Base-by-base conservation (phyloP, 2,113 vertebrate species). In the Isurus oxyrinchus region DNA sequence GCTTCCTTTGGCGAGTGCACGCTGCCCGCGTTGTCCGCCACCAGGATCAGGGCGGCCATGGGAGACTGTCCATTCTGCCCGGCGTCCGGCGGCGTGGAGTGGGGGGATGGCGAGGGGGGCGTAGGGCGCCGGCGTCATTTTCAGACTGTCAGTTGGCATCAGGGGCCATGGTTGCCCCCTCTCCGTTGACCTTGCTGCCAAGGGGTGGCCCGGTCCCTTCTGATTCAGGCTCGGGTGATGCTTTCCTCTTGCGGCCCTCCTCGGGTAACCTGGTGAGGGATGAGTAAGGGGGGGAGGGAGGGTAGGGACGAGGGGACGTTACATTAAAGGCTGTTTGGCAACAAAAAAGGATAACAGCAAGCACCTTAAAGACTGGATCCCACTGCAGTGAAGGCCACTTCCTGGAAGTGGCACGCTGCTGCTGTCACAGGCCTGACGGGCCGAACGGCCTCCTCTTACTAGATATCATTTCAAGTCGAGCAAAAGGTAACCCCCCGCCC, bases 11-110 rank as follows among this genome's bases (percentile, higher is more conserved):
- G 98, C 66, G 98, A 98, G 96, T 99, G 99, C 98, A 98, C 99
- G 96, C 99, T 99, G 96, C 99, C 99, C 11, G 99, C 99, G 97
- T 99, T 99, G 98, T 99, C 99, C 97, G 99, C 99, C 31, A 99
- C 99, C 97, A 99, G 97, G 97, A 99, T 99, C 96, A 99, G 98
- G 5, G 99, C 99, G 14, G 99, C 99, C 98, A 99, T 99, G 79
- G 99, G 99, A 84, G 99, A 99, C 97, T 99, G 99, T 97, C 99
- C 98, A 49, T 99, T 99, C 98, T 99, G 99, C 96, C 98, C 98
- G 21, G 98, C 98, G 97, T 99, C 99, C 3, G 99, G 99, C 96
- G 98, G 98, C 97, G 99, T 99, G 97, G 99, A 98, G 98, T 99
- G 99, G 96, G 99, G 99, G 97, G 98, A 98, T 61, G 99, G 98